Evolutionary conservation across 2,113 vertebrate genomes (phyloP).

Genomic region (Fregata magnificens): DNA sequence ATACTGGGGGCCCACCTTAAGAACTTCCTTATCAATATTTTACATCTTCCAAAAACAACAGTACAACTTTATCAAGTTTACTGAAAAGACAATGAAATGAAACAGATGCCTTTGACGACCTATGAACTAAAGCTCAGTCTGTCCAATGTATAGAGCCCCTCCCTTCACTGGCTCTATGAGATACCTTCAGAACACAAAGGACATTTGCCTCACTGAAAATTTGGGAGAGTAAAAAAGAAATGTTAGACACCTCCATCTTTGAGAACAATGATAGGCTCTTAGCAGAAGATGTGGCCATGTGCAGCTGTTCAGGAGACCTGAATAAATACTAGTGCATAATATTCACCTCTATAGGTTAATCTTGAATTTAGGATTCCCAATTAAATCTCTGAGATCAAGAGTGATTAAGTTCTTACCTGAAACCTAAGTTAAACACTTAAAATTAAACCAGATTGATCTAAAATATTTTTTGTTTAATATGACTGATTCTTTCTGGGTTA

Average conservation of each 20-base stretch:
- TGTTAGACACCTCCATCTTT: not conserved
- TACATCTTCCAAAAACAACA: not conserved
- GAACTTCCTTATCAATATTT: not conserved
- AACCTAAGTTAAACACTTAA: not conserved
- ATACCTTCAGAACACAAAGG: not conserved
- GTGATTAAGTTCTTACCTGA: not conserved
- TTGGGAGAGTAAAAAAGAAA: not conserved
- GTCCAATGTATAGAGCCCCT: accelerated
- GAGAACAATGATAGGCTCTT: not conserved
- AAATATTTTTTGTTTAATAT: not conserved
- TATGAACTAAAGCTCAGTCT: not conserved
- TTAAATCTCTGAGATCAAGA: not conserved
- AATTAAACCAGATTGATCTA: not conserved
- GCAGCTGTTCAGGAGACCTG: not conserved
- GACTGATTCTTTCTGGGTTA: not conserved
- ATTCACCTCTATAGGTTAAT: not conserved
- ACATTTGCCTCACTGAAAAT: not conserved
- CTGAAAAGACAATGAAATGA: not conserved
- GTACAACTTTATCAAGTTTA: not conserved
- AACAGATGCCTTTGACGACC: not conserved
- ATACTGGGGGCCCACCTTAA: not conserved
- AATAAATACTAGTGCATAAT: not conserved
- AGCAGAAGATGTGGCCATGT: not conserved
- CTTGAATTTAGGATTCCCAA: not conserved
- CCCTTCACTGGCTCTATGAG: not conserved